Evolutionary conservation across 2,888 invertebrate species (phyloP).

Genomic region (Torymus tubicola): DNA sequence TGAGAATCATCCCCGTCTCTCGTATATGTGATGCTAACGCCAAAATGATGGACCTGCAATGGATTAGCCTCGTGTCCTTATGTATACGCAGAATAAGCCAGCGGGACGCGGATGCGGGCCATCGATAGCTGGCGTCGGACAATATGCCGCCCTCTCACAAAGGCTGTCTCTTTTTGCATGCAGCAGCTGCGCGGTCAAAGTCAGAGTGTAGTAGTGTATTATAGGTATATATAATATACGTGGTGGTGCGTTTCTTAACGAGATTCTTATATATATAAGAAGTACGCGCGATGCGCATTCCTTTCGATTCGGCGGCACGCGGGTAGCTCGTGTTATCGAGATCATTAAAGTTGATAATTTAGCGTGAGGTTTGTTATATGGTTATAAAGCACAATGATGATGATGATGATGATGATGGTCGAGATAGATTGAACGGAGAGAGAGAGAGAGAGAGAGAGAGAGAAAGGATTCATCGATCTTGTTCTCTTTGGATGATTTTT

Average conservation of each 20-base stretch:
- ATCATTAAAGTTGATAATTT: conserved; percentile 56
- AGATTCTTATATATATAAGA: conserved; percentile 51
- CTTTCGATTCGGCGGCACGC: background rate
- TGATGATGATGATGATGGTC: background rate
- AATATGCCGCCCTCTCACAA: conserved; percentile 41
- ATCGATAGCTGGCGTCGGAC: conserved; percentile 29
- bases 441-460: background rate
- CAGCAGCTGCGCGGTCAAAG: conserved; percentile 2
- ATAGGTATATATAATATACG: too few relatives aligned
- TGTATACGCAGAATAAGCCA: conserved; percentile 54
- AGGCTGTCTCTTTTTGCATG: conserved; percentile 38
- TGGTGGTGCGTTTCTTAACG: conserved; percentile 42
- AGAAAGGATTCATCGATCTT: conserved; percentile 26
- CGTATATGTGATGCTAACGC: background rate
- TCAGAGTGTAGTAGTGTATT: too few relatives aligned
- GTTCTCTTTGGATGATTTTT: conserved; percentile 47
- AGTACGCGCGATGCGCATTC: conserved; percentile 17
- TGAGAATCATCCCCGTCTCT: background rate
- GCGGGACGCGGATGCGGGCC: conserved; percentile 38
- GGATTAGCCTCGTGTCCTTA: background rate
- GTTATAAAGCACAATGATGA: background rate
- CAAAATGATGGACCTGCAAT: conserved; percentile 6
- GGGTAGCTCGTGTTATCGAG: conserved; percentile 36
- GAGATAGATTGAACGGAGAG: conserved; percentile 20
- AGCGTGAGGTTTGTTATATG: conserved; percentile 5